These are phyloP conservation scores for Plutella xylostella DNA, from an alignment of 2,888 invertebrate species.

Conservation along the genomic window DNA sequence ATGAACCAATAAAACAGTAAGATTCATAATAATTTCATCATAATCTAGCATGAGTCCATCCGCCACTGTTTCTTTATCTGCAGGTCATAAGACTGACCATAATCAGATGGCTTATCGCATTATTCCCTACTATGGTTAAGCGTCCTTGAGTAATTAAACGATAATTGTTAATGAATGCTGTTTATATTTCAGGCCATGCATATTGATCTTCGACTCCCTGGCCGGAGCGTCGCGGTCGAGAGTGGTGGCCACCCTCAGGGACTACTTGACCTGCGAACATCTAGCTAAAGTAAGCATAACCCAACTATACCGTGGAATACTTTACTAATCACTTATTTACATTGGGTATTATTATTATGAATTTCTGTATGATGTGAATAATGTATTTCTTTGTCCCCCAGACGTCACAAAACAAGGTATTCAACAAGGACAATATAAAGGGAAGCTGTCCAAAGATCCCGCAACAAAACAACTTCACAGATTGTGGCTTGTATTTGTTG, in stretches of 20 bases:
- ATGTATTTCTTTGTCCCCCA: conserved; percentile 30
- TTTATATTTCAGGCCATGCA: conserved; percentile 81
- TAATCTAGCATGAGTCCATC: background rate
- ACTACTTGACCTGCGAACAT: conserved; percentile 91
- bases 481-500: conserved; percentile 95
- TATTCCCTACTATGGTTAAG: too few species aligned
- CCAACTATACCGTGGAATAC: too few species aligned
- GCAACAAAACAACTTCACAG: conserved; percentile 97
- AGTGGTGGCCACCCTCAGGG: conserved; percentile 90
- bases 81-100: too few species aligned
- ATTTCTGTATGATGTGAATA: too few species aligned
- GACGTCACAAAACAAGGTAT: conserved; percentile 73
- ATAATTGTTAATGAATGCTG: conserved; percentile 3
- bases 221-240: conserved; percentile 83
- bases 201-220: conserved; percentile 95
- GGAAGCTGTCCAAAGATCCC: conserved; percentile 92
- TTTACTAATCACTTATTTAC: too few species aligned
- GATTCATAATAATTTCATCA: conserved; percentile 23
- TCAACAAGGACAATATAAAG: conserved; percentile 86
- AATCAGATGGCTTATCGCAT: too few species aligned
- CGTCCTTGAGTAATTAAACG: too few species aligned
- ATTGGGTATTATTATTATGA: too few species aligned
- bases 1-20: conserved; percentile 75
- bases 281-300: conserved; percentile 74
- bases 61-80: background rate